phyloP scores from a whole-genome alignment of 1,140 invertebrate genomes.

The Drosophila nigromelanica region DNA sequence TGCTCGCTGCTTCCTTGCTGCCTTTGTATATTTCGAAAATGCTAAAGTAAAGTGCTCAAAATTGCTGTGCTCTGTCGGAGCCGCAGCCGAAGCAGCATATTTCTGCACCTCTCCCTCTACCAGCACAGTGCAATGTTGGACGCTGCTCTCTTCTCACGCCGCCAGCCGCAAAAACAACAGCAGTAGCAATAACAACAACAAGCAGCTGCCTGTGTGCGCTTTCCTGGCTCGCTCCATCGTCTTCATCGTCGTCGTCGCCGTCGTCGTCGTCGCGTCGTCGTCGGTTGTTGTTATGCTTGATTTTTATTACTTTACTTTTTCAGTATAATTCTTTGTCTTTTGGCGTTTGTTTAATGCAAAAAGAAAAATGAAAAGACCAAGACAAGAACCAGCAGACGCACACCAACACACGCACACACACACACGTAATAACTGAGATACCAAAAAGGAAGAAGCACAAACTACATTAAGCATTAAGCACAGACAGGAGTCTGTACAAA shows the following conservation, averaged over 20 bases:
- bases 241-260: conserved; percentile 17
- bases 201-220: conserved; percentile 37
- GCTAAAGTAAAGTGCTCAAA: conserved; percentile 64
- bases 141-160: conserved; percentile 1
- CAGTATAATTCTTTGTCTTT: conserved; percentile 74
- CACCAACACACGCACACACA: conserved; percentile 24
- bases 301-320: conserved; percentile 70
- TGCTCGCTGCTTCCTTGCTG: conserved; percentile 53
- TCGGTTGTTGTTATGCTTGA: conserved; percentile 56
- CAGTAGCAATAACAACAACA: conserved; percentile 20
- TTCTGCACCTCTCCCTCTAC: conserved; percentile 14
- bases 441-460: conserved; percentile 53
- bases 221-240: conserved; percentile 43
- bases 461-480: conserved; percentile 58
- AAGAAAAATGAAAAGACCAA: conserved; percentile 40
- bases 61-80: conserved; percentile 43
- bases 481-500: conserved; percentile 56
- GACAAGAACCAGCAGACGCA: conserved; percentile 40
- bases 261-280: conserved; percentile 22
- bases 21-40: conserved; percentile 52
- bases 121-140: conserved; percentile 1
- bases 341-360: conserved; percentile 68
- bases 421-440: conserved; percentile 30
- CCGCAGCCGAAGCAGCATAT: conserved; percentile 34
- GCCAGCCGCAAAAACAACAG: conserved; percentile 16